A percentile compares a stretch with the other conserved stretches of the same genome.
Evolutionary conservation across 1,140 invertebrate species (phyloP).

Genomic region (Phocides pigmalion): DNA sequence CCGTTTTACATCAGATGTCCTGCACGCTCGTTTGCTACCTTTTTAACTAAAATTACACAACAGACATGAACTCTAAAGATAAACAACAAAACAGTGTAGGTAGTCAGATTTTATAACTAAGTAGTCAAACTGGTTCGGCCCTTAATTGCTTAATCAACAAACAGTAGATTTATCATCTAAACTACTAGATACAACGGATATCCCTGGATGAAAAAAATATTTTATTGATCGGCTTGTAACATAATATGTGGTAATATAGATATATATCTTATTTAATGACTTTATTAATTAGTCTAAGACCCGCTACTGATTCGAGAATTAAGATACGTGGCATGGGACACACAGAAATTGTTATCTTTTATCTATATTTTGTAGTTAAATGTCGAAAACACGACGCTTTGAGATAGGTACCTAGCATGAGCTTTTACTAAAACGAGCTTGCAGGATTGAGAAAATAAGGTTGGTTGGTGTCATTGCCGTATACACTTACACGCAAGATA

Average conservation of each 20-base stretch:
- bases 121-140: background rate
- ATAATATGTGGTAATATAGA: background rate
- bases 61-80: too few species aligned
- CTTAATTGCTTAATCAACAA: background rate
- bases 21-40: too few species aligned
- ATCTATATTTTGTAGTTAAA: conserved; percentile 20
- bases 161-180: background rate
- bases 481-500: too few species aligned
- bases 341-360: conserved; percentile 2
- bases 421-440: too few species aligned
- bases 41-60: too few species aligned
- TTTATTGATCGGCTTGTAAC: conserved; percentile 9
- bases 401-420: too few species aligned
- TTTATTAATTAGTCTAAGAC: background rate
- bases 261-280: conserved; percentile 2
- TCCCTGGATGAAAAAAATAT: background rate
- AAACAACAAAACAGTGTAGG: background rate
- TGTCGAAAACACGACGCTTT: background rate
- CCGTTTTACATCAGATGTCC: too few species aligned
- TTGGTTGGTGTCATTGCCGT: too few species aligned
- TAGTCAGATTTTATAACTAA: too few species aligned
- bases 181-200: conserved; percentile 1
- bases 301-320: conserved; percentile 5
- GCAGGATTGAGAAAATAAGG: too few species aligned
- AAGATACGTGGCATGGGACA: background rate